A percentile compares a stretch with the other conserved stretches of the same genome.
Evolutionary conservation across 2,888 invertebrate genomes (phyloP).

Genomic region (Galerucella nymphaeae): DNA sequence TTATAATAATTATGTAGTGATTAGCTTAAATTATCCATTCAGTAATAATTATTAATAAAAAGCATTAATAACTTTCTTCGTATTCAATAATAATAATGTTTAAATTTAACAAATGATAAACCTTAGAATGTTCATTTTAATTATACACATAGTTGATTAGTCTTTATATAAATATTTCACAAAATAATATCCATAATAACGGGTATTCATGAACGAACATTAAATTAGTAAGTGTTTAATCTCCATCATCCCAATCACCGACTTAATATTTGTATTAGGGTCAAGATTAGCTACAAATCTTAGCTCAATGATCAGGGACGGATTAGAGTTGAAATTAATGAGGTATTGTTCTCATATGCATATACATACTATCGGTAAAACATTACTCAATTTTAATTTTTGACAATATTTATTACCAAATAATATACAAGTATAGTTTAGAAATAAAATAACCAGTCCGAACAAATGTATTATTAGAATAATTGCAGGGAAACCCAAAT

Average conservation of each 20-base stretch:
- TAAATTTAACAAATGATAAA: not conserved
- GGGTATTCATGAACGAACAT: constrained; percentile 27
- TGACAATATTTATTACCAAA: too few species aligned
- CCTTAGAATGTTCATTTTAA: not conserved
- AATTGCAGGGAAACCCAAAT: too few species aligned
- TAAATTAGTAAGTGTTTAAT: constrained; percentile 31
- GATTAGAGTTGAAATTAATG: constrained; percentile 1
- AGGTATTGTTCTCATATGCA: not conserved
- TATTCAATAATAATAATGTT: too few species aligned
- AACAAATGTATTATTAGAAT: too few species aligned
- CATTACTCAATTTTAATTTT: too few species aligned
- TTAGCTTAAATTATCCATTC: too few species aligned
- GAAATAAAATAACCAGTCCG: too few species aligned
- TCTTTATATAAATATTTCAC: constrained; percentile 29
- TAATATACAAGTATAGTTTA: too few species aligned
- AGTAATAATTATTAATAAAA: too few species aligned
- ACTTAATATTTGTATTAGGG: constrained; percentile 52
- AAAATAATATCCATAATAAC: constrained; percentile 30
- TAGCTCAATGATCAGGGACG: constrained; percentile 16
- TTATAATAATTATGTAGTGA: too few species aligned
- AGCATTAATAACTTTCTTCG: too few species aligned
- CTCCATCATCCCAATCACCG: constrained; percentile 44
- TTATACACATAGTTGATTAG: constrained; percentile 21
- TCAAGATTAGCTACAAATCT: constrained; percentile 54
- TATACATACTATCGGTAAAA: not conserved